These are phyloP conservation scores for Creontiades dilutus DNA, from an alignment of 2,888 invertebrate species.

Conservation along the genomic window DNA sequence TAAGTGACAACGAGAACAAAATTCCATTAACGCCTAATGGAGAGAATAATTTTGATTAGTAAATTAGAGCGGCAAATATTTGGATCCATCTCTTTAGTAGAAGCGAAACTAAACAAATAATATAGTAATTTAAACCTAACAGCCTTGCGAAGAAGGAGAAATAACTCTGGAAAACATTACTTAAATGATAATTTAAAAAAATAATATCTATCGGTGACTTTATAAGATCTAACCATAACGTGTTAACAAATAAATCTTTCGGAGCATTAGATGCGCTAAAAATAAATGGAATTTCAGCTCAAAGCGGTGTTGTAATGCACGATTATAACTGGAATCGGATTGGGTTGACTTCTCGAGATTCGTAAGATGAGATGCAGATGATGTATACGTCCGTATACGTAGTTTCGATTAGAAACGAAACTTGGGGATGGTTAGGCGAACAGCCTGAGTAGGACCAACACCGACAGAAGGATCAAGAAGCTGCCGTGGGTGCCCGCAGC, in stretches of 20 bases:
- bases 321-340: not conserved
- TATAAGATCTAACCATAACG: not conserved
- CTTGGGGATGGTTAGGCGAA: not conserved
- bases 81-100: not conserved
- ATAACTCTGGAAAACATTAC: not conserved
- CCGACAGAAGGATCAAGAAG: slow-evolving; percentile 64
- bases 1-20: not conserved
- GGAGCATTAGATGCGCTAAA: slow-evolving; percentile 36
- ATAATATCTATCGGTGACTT: not conserved
- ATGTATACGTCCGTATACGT: too few relatives aligned
- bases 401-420: too few relatives aligned
- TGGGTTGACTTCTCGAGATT: not conserved
- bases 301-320: not conserved
- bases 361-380: not conserved
- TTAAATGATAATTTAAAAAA: not conserved
- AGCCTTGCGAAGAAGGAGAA: not conserved
- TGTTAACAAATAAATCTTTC: not conserved
- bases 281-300: not conserved
- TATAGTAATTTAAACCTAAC: not conserved
- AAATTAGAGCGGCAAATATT: not conserved
- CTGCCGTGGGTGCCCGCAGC: slow-evolving; percentile 85
- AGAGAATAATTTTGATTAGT: not conserved
- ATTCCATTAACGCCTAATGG: not conserved
- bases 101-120: not conserved
- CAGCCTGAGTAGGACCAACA: slow-evolving; percentile 53